Percentiles rank a stretch among this genome's conserved stretches.
Conservation (phyloP, 2,113 vertebrate genomes). For the Ptyas mucosa region DNA sequence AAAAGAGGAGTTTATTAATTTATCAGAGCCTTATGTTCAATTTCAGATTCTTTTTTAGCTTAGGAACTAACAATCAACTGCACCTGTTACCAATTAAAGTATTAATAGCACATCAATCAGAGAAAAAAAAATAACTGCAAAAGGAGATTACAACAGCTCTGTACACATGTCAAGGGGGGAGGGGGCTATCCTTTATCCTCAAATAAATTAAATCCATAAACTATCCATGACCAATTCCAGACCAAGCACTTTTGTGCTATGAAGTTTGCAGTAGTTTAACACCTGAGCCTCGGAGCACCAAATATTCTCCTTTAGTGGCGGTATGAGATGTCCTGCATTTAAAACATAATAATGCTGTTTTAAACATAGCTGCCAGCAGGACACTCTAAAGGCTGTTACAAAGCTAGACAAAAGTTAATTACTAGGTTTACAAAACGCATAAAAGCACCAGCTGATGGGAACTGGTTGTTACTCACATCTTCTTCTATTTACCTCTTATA, state of each 20-base stretch:
- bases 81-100: constrained; percentile 88
- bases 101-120: constrained; percentile 82
- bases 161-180: constrained; percentile 66
- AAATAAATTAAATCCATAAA: constrained; percentile 72
- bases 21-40: constrained; percentile 84
- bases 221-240: constrained; percentile 43
- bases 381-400: constrained; percentile 64
- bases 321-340: constrained; percentile 48
- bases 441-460: constrained; percentile 48
- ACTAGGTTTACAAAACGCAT: constrained; percentile 55
- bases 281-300: constrained; percentile 28
- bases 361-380: constrained; percentile 55
- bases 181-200: constrained; percentile 71
- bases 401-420: constrained; percentile 69
- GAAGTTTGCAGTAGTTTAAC: constrained; percentile 42
- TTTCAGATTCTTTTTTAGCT: constrained; percentile 76
- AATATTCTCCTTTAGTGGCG: constrained; percentile 36
- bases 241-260: constrained; percentile 11
- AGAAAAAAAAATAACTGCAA: constrained; percentile 73
- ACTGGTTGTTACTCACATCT: constrained; percentile 21
- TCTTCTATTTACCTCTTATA: constrained; percentile 31
- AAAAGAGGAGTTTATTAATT: constrained; percentile 83
- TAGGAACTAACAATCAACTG: constrained; percentile 78
- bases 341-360: constrained; percentile 60
- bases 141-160: constrained; percentile 70